Evolutionary conservation across 2,797 vertebrate genomes (phyloP).

Genomic region (Onychomys torridus): DNA sequence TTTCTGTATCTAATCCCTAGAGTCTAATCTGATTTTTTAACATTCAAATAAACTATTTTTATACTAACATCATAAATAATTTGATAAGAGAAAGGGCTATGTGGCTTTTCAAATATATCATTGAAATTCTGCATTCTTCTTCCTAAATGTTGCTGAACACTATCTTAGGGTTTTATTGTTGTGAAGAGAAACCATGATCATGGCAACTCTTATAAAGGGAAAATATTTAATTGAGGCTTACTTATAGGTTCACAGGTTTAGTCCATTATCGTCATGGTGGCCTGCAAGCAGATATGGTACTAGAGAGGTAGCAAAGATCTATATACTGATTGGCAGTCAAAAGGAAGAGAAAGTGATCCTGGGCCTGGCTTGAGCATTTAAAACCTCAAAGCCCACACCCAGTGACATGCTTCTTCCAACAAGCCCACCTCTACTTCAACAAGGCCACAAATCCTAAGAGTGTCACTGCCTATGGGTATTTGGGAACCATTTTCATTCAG

Average conservation of each 20-base stretch:
- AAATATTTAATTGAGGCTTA: background rate
- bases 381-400: background rate
- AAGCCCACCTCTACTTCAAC: background rate
- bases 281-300: background rate
- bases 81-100: background rate
- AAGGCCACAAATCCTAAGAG: background rate
- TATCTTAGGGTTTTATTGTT: too few relatives aligned
- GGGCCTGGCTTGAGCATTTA: background rate
- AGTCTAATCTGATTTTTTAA: conserved; percentile 13
- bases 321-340: background rate
- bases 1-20: background rate
- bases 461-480: background rate
- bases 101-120: background rate
- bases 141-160: background rate
- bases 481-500: background rate
- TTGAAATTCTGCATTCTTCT: conserved; percentile 27
- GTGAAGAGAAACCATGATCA: background rate
- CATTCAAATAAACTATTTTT: background rate
- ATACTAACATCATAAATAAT: conserved; percentile 10
- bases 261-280: background rate
- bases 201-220: background rate
- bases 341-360: background rate
- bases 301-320: background rate
- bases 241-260: too few relatives aligned
- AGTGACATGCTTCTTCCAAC: too few relatives aligned